Evolutionary conservation across 2,113 vertebrate genomes (phyloP).

Genomic region (Podocnemis expansa): DNA sequence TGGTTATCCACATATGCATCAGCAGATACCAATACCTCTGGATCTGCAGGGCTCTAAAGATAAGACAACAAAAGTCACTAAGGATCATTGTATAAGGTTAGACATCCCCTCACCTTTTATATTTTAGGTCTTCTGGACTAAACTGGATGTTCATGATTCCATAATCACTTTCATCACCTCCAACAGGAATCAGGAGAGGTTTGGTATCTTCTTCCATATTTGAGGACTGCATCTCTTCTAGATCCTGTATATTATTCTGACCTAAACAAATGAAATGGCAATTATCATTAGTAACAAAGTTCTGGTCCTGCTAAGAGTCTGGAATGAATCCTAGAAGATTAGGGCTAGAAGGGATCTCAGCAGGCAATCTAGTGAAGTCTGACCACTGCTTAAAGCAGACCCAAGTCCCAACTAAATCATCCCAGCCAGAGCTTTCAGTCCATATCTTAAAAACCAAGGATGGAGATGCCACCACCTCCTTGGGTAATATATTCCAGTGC

Average conservation of each 20-base stretch:
- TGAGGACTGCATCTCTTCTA: not conserved
- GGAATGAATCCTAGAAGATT: not conserved
- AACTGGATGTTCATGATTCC: conserved; percentile 81
- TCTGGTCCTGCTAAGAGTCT: not conserved
- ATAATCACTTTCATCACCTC: conserved; percentile 57
- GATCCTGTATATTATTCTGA: conserved; percentile 7
- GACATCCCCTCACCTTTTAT: conserved; percentile 73
- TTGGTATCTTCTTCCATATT: conserved; percentile 66
- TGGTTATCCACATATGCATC: too few species aligned
- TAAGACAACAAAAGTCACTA: not conserved
- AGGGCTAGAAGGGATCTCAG: too few species aligned
- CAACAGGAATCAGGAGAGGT: conserved; percentile 66
- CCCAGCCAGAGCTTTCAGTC: too few species aligned
- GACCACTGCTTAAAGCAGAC: too few species aligned
- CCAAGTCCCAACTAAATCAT: too few species aligned
- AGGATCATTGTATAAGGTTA: not conserved
- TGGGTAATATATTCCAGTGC: too few species aligned
- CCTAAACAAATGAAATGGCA: conserved; percentile 25
- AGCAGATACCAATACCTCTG: too few species aligned
- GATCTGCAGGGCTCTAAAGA: too few species aligned
- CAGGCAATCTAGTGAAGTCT: too few species aligned
- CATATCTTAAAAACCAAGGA: too few species aligned
- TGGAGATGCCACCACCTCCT: too few species aligned
- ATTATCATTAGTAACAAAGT: not conserved
- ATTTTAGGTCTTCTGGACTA: conserved; percentile 73